phyloP scores from a whole-genome alignment of 1,140 invertebrate genomes.

The Drosophila gunungcola region DNA sequence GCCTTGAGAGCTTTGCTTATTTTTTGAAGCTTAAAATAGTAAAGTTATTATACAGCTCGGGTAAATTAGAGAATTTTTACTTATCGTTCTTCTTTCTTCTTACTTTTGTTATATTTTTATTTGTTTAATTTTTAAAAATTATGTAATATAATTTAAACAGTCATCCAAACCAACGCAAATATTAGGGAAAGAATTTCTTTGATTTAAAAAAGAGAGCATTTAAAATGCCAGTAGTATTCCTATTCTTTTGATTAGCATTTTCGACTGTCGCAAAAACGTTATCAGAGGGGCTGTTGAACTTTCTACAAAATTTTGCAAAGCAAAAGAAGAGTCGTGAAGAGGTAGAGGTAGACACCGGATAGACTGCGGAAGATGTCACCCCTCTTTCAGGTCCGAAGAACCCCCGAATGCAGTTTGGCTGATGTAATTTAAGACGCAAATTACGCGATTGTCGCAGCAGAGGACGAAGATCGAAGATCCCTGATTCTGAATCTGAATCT shows the following conservation, averaged over 20 bases:
- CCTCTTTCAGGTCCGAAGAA: background rate
- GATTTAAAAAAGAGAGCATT: background rate
- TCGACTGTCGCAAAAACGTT: slow-evolving; percentile 38
- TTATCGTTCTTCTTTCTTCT: no score
- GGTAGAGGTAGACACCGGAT: background rate
- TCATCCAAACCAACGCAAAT: no score
- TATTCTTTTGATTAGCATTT: slow-evolving; percentile 2
- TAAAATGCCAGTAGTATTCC: background rate
- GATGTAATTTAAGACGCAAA: slow-evolving; percentile 41
- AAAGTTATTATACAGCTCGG: background rate
- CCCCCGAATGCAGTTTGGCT: slow-evolving; percentile 7
- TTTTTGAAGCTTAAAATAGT: no score
- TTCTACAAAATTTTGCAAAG: slow-evolving; percentile 12
- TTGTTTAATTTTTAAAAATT: no score
- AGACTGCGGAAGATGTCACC: slow-evolving; percentile 7
- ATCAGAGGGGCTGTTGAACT: slow-evolving; percentile 47
- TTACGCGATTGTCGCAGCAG: slow-evolving; percentile 14
- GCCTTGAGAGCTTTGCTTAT: background rate
- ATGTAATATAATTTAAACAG: no score
- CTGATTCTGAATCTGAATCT: background rate
- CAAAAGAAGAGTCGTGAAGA: slow-evolving; percentile 4
- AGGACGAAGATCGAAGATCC: slow-evolving; percentile 35
- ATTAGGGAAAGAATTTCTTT: no score
- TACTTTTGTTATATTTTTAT: no score
- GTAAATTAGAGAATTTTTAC: no score